Evolutionary conservation across 2,888 invertebrate species (phyloP).

Genomic region (Beris chalybata): DNA sequence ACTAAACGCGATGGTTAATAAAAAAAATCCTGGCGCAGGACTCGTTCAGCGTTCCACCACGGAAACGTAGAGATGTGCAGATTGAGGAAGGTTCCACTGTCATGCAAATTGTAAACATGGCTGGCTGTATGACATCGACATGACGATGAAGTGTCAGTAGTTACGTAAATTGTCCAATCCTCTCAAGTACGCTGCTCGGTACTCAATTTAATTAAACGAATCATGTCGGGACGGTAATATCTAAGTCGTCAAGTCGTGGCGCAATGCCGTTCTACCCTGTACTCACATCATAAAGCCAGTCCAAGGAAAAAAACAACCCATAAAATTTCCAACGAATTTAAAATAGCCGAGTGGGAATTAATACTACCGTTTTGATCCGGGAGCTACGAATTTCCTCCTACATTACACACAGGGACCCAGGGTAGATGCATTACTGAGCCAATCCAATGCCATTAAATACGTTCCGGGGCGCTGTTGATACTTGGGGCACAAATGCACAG

Average conservation of each 20-base stretch:
- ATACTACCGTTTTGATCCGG: too few relatives aligned
- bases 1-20: constrained; percentile 1
- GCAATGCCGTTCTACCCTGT: constrained; percentile 6
- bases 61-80: neutral
- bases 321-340: constrained; percentile 17
- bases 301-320: neutral
- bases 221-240: constrained; percentile 19
- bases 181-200: neutral
- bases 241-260: neutral
- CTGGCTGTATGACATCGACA: constrained; percentile 8
- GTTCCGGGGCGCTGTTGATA: too few relatives aligned
- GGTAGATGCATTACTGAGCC: too few relatives aligned
- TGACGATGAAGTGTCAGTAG: constrained; percentile 14
- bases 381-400: too few relatives aligned
- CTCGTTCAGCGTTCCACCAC: neutral
- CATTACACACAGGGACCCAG: too few relatives aligned
- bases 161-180: neutral
- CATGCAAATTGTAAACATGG: constrained; percentile 10
- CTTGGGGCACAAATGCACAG: too few relatives aligned
- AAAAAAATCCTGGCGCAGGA: constrained; percentile 15
- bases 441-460: too few relatives aligned
- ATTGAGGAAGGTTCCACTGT: constrained; percentile 7
- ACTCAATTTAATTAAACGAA: constrained; percentile 29
- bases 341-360: constrained; percentile 1
- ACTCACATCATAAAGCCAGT: neutral